Conservation (phyloP, 1,140 invertebrate species). For the Drusus annulatus region DNA sequence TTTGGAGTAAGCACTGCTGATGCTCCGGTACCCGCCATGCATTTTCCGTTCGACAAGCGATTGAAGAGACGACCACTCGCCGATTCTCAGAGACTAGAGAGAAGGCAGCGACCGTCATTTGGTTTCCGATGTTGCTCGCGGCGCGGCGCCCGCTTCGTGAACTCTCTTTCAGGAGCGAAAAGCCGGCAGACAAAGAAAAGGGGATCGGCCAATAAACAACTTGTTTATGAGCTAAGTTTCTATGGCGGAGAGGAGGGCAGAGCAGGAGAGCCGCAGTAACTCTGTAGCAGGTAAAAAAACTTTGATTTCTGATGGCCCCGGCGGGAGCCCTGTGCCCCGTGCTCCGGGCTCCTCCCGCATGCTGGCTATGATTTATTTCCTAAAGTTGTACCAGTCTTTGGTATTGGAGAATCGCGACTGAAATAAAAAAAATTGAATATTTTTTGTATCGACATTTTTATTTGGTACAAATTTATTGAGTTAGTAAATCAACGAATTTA, state of each 20-base stretch:
- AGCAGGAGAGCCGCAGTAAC: background rate
- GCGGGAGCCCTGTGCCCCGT: constrained; percentile 8
- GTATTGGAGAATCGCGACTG: constrained; percentile 22
- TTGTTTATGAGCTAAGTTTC: constrained; percentile 31
- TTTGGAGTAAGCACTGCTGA: too few relatives aligned
- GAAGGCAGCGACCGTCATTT: too few relatives aligned
- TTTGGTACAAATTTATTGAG: background rate
- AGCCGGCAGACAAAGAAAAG: constrained; percentile 10
- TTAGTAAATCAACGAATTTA: background rate
- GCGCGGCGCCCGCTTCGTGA: background rate
- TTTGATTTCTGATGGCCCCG: constrained; percentile 30
- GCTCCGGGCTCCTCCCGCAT: too few relatives aligned
- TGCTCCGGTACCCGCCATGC: too few relatives aligned
- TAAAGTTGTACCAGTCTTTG: constrained; percentile 20
- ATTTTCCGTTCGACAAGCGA: too few relatives aligned
- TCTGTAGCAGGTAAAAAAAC: constrained; percentile 27
- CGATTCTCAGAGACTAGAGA: too few relatives aligned
- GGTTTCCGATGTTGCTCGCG: background rate
- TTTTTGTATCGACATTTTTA: constrained; percentile 36
- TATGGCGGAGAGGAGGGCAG: background rate
- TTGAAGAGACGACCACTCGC: too few relatives aligned
- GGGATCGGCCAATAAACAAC: constrained; percentile 27
- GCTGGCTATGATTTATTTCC: constrained; percentile 17
- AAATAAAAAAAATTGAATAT: constrained; percentile 32
- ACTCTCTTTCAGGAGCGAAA: background rate